A percentile compares a stretch with the other conserved stretches of the same genome.
Conservation (phyloP, 2,113 vertebrate genomes). For the Pachyramphus minor region DNA sequence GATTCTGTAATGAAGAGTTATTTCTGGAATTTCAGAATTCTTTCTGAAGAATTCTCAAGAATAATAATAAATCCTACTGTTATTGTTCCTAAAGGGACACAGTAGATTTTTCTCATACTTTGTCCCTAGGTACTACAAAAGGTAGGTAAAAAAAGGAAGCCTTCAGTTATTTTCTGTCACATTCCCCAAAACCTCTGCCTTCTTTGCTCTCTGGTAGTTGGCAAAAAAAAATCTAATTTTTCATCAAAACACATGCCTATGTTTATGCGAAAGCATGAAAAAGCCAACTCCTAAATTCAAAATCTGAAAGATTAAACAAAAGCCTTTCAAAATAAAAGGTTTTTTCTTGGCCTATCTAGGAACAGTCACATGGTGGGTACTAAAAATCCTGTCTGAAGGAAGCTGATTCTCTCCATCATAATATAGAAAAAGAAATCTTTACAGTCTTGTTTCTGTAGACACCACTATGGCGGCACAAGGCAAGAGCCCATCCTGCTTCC, state of each 20-base stretch:
- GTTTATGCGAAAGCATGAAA: neutral
- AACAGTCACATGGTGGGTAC: neutral
- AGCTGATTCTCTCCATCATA: accelerated
- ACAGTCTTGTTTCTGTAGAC: neutral
- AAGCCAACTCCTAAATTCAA: neutral
- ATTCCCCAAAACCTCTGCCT: neutral
- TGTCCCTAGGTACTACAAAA: neutral
- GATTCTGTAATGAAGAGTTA: neutral
- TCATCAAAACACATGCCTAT: neutral
- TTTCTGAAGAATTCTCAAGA: neutral
- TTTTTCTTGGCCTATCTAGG: neutral
- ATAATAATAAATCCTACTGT: neutral
- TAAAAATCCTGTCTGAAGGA: neutral
- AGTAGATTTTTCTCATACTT: neutral
- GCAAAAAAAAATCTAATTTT: neutral
- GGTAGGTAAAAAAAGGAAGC: neutral
- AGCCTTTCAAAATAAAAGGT: neutral
- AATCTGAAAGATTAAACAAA: neutral
- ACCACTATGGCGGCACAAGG: neutral
- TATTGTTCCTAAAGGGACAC: neutral
- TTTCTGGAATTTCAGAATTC: neutral
- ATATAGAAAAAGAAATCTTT: neutral
- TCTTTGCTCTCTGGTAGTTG: neutral
- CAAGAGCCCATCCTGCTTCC: neutral
- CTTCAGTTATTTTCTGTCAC: neutral